These are phyloP conservation scores for Holcopasites calliopsidis DNA, from an alignment of 1,140 invertebrate genomes.

Conservation along the genomic window DNA sequence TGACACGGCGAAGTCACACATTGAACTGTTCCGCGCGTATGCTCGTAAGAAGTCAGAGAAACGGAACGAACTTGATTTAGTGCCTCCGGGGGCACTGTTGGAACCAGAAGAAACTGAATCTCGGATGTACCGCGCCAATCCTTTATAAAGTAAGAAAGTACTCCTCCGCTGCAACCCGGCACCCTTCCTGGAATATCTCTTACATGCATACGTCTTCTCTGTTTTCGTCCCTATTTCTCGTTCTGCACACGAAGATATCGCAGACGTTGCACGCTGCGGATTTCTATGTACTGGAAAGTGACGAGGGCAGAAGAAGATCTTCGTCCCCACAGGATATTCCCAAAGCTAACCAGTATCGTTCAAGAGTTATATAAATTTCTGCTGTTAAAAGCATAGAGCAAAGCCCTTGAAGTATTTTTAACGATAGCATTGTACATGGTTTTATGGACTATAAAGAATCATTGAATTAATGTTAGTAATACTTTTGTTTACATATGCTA, in stretches of 20 bases:
- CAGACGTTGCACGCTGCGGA: too few species aligned
- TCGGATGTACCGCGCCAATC: conserved; percentile 17
- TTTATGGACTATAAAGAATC: too few species aligned
- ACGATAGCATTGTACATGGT: too few species aligned
- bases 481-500: too few species aligned
- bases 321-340: too few species aligned
- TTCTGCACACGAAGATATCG: background rate
- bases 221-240: background rate
- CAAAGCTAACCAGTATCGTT: too few species aligned
- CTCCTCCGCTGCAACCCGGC: background rate
- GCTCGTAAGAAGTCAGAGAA: conserved; percentile 13
- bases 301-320: background rate
- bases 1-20: background rate
- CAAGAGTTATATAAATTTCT: too few species aligned
- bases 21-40: background rate
- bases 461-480: too few species aligned
- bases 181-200: conserved; percentile 13
- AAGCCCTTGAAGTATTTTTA: too few species aligned
- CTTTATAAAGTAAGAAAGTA: conserved; percentile 34
- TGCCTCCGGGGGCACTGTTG: conserved; percentile 9
- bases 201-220: background rate
- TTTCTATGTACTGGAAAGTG: background rate
- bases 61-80: conserved; percentile 35
- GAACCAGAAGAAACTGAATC: conserved; percentile 35
- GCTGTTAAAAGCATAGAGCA: too few species aligned